Base-by-base conservation (phyloP, 2,113 vertebrate species). In the Pycnonotus jocosus region DNA sequence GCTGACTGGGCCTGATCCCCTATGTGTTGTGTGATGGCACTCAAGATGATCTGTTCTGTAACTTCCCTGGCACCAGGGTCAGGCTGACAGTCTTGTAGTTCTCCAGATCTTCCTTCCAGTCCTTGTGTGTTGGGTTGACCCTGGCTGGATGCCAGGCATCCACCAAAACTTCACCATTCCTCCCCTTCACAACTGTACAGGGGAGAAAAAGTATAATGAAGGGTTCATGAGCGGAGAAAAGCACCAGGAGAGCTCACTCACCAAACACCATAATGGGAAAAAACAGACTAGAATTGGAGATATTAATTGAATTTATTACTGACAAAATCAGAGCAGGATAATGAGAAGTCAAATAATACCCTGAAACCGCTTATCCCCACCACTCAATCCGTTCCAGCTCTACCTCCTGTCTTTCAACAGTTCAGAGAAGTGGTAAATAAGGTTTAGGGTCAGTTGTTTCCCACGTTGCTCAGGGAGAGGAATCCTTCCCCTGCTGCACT, bases 231-330 rank as follows among this genome's bases (percentile, higher is more conserved):
- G 11, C 14, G 62, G 35, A 58, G 53, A 69, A 48, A 62, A 45
- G 13, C 21, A 83, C 7, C 25, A 35, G 66, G 27, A 83, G 47
- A 83, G 27, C 53, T 37, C 40, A 62, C 15, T 58, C 42, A 33
- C 38, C 66, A 61, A 37, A 44, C 25, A 37, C 4, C 0, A 0
- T 37, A 2, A 25, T 21, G 13, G 21, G 37, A n/a, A 16, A 61
- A 53, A 53, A 15, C 27, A 53, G 47, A 37, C 17, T 37, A 31
- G 16, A 61, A 45, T 71, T 82, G 61, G 38, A 53, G 4, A 33
- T 51, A 37, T 27, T 25, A 62, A 37, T 17, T 53, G 21, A 53
- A 62, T 53, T 61, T 62, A 25, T 31, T 53, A 27, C 31, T 83
- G 24, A 27, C 22, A 62, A 72, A 62, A 62, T 54, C 69, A 64